Percentiles rank a stretch among this genome's conserved stretches.
phyloP scores from a whole-genome alignment of 1,140 invertebrate genomes.

The Hycleus cichorii region DNA sequence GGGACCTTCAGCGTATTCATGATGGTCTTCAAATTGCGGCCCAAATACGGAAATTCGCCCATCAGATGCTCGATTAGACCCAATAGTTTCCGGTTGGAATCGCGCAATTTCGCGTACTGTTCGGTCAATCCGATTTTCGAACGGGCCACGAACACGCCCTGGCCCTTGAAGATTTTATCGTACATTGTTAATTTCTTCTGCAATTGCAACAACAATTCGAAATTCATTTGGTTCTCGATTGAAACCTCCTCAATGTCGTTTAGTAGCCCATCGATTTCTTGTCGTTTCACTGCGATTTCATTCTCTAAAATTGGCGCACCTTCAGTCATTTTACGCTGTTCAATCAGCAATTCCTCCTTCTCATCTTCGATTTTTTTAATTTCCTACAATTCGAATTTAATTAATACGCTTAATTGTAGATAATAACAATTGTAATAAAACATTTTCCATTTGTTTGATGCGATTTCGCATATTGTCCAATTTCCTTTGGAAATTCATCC shows the following conservation, averaged over 20 bases:
- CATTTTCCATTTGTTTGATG: constrained; percentile 48
- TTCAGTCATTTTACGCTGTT: constrained; percentile 9
- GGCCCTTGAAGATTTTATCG: constrained; percentile 43
- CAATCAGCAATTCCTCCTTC: not conserved
- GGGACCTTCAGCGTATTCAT: no score
- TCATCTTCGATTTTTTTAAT: constrained; percentile 11
- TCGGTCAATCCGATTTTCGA: no score
- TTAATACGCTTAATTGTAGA: not conserved
- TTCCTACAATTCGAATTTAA: constrained; percentile 13
- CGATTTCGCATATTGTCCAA: constrained; percentile 51
- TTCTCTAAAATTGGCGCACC: constrained; percentile 35
- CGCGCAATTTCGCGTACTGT: no score
- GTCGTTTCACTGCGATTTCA: constrained; percentile 31
- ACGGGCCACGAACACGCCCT: constrained; percentile 7
- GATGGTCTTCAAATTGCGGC: no score
- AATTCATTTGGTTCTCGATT: constrained; percentile 45
- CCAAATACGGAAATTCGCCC: no score
- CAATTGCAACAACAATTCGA: constrained; percentile 52
- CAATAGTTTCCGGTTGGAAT: no score
- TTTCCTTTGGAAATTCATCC: constrained; percentile 40
- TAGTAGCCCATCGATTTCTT: constrained; percentile 17
- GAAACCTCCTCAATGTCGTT: constrained; percentile 12
- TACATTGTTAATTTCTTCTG: constrained; percentile 52
- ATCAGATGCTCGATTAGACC: no score
- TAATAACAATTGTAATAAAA: constrained; percentile 14